A percentile compares a stretch with the other conserved stretches of the same genome.
Conservation (phyloP, 2,113 vertebrate species). For the Rhynchomys soricoides region DNA sequence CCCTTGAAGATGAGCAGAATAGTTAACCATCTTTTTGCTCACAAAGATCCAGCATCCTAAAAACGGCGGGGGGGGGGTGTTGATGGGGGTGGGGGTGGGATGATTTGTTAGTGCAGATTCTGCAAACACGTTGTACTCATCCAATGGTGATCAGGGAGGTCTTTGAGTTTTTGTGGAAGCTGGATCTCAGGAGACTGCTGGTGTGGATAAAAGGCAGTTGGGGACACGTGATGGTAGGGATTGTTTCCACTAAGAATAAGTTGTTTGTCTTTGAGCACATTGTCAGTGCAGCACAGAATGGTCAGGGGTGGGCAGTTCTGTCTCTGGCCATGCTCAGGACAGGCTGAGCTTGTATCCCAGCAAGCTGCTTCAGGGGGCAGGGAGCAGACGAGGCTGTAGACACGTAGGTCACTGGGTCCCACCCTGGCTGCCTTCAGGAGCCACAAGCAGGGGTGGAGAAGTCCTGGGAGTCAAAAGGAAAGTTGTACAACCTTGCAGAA, state of each 20-base stretch:
- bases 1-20: not conserved
- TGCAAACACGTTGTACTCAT: not conserved
- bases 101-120: not conserved
- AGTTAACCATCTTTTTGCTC: constrained; percentile 35
- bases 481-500: not conserved
- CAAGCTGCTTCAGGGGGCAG: not conserved
- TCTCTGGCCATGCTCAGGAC: constrained; percentile 33
- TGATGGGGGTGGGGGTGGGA: too few species aligned
- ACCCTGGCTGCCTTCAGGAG: not conserved
- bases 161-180: constrained; percentile 25
- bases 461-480: not conserved
- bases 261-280: constrained; percentile 69
- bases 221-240: constrained; percentile 28
- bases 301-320: constrained; percentile 9
- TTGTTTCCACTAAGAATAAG: constrained; percentile 70
- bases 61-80: not conserved
- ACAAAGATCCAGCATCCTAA: constrained; percentile 38
- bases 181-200: not conserved
- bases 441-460: not conserved
- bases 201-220: constrained; percentile 3
- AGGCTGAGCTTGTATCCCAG: constrained; percentile 13
- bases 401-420: not conserved
- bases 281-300: constrained; percentile 52
- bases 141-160: not conserved
- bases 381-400: not conserved